A percentile compares a stretch with the other conserved stretches of the same genome.
These are phyloP conservation scores for Phrynocephalus vlangalii DNA, from an alignment of 2,797 vertebrate species.

Conservation along the genomic window DNA sequence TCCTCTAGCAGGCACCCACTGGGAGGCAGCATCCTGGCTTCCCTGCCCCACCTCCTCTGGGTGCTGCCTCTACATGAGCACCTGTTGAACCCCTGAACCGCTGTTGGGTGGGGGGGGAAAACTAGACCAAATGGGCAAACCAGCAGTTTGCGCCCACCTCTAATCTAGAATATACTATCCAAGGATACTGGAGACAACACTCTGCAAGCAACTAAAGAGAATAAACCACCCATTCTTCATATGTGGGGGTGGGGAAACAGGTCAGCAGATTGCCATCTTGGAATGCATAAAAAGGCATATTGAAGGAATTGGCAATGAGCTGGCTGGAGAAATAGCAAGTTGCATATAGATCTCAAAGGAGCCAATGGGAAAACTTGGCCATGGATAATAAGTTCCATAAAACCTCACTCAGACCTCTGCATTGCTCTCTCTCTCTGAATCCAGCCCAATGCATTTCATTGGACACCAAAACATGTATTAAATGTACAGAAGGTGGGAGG, in stretches of 20 bases:
- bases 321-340: neutral
- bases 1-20: no score
- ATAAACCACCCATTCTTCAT: neutral
- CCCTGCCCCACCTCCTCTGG: no score
- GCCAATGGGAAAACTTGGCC: neutral
- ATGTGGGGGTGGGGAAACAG: no score
- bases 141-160: no score
- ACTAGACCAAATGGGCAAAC: no score
- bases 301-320: neutral
- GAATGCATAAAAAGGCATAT: neutral
- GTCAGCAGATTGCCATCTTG: neutral
- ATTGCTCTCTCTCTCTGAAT: neutral
- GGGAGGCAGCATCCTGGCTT: no score
- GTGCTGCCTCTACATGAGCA: no score
- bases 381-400: neutral
- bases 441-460: neutral
- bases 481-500: no score
- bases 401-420: neutral
- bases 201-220: neutral
- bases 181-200: neutral
- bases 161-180: neutral
- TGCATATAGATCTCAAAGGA: neutral
- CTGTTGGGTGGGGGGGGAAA: no score
- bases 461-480: no score
- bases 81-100: no score